phyloP scores from a whole-genome alignment of 2,888 invertebrate genomes.

The Drosophila histrio region DNA sequence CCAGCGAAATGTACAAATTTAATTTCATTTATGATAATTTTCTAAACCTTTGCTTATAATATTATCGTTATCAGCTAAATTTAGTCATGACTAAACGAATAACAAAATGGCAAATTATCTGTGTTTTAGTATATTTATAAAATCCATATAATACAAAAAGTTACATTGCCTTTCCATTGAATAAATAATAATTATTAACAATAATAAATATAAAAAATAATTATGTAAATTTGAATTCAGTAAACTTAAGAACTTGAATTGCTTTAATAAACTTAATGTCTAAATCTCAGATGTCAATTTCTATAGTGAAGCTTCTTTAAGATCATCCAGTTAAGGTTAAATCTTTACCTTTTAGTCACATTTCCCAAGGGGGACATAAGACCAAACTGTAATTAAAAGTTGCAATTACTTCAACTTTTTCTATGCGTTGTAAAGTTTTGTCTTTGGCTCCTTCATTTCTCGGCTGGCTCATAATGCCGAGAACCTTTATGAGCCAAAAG shows the following conservation, averaged over 20 bases:
- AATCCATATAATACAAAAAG: no score
- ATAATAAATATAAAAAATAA: no score
- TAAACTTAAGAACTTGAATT: neutral
- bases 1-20: neutral
- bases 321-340: constrained; percentile 17
- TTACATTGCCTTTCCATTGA: no score
- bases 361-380: constrained; percentile 30
- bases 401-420: constrained; percentile 67
- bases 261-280: constrained; percentile 4
- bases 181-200: no score
- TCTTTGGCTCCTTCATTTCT: constrained; percentile 42
- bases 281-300: neutral
- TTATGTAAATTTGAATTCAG: no score
- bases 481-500: constrained; percentile 45
- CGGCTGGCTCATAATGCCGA: constrained; percentile 41
- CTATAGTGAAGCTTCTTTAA: neutral
- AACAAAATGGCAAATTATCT: neutral
- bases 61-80: neutral
- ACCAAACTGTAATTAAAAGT: constrained; percentile 73
- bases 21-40: constrained; percentile 8
- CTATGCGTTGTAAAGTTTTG: constrained; percentile 71
- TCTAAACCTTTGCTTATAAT: neutral
- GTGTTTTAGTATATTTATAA: neutral
- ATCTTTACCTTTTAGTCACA: constrained; percentile 42
- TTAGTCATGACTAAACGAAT: neutral